These are phyloP conservation scores for Leuciscus waleckii DNA, from an alignment of 2,797 vertebrate species.

Conservation along the genomic window DNA sequence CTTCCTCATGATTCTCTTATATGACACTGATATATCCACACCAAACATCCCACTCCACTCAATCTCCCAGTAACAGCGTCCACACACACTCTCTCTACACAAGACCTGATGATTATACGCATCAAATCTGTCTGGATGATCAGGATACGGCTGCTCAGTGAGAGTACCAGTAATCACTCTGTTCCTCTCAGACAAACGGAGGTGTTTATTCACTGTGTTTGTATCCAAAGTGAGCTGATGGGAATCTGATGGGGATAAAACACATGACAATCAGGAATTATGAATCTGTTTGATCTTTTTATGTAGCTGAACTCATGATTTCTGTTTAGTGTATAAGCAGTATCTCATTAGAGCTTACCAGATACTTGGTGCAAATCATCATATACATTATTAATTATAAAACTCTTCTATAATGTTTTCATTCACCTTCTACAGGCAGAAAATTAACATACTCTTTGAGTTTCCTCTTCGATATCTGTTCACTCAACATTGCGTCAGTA, in stretches of 20 bases:
- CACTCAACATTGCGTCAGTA: neutral
- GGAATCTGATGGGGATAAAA: neutral
- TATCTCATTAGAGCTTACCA: neutral
- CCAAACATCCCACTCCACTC: constrained; percentile 4
- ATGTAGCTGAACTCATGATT: neutral
- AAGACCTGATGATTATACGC: neutral
- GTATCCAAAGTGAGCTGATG: neutral
- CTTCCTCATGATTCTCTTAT: neutral
- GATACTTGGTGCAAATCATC: neutral
- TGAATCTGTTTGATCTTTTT: neutral
- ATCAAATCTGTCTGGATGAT: no score
- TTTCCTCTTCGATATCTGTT: neutral
- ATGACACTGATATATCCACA: constrained; percentile 3
- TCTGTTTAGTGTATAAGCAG: neutral
- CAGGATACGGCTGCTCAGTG: neutral
- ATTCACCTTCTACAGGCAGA: neutral
- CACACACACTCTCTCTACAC: constrained; percentile 10
- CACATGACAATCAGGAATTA: neutral
- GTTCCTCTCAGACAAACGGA: neutral
- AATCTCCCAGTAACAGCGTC: constrained; percentile 16
- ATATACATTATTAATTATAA: neutral
- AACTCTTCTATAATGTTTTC: neutral
- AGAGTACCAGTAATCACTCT: neutral
- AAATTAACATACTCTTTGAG: neutral
- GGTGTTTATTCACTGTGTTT: neutral